Base-by-base conservation (phyloP, 2,888 invertebrate species). In the Proisotoma minuta region DNA sequence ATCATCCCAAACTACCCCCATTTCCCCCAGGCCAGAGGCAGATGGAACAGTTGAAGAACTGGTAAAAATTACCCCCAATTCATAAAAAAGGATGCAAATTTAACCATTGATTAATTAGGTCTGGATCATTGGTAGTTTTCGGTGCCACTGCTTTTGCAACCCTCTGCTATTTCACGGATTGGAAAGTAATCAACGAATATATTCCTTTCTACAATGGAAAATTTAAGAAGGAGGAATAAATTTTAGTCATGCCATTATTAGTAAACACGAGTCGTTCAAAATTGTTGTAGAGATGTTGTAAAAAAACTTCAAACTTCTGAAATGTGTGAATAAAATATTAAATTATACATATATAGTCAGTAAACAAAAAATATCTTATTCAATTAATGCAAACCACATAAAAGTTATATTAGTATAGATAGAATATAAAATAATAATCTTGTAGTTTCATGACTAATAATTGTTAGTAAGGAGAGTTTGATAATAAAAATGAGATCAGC, bases 181-280 rank as follows among this genome's bases (percentile, higher is more conserved):
- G 91, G 91, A 87, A 84, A 78, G 76, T 83, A 54, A 79, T 91
- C 67, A 81, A 86, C 53, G 82, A 85, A 71, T 84, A 86, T 77
- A 78, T 91, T 68, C 91, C 91, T 23, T 87, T 83, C 78, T 90
- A 90, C 78, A 82, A 83, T 73, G 83, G 85, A 67, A 89, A 90
- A 78, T 91, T 85, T 77, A 79, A 82, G 40, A 79, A 81, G 62
- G 77, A 78, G 8, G 22, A 39, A 40, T 34, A 34, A 15, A 34
- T n/a, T n/a, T n/a, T n/a, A n/a, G n/a, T n/a, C n/a, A n/a, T n/a
- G n/a, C n/a, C n/a, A n/a, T n/a, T n/a, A n/a, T n/a, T n/a, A n/a
- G n/a, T n/a, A n/a, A n/a, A n/a, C n/a, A n/a, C n/a, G n/a, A n/a
- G n/a, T n/a, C n/a, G n/a, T n/a, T n/a, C n/a, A n/a, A n/a, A n/a